phyloP scores from a whole-genome alignment of 2,113 vertebrate species.

The Sciurus niger region DNA sequence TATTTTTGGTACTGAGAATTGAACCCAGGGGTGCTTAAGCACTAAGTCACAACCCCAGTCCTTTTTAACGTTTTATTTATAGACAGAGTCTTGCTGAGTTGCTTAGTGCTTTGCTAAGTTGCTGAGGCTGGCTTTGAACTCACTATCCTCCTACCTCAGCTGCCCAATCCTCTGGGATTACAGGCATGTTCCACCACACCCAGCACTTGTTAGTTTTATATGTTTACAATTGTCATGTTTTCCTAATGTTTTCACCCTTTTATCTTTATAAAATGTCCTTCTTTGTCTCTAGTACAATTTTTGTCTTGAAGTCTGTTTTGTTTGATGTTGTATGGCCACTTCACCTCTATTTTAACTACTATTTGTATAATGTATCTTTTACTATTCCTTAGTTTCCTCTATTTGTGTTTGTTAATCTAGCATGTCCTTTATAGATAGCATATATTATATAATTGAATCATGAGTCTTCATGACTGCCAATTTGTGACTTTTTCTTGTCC shows the following conservation, averaged over 20 bases:
- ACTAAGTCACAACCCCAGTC: too few relatives aligned
- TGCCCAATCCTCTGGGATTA: too few relatives aligned
- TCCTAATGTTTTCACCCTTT: background rate
- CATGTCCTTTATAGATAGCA: background rate
- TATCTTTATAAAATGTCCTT: background rate
- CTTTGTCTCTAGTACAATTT: background rate
- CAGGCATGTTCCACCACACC: too few relatives aligned
- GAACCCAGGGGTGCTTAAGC: too few relatives aligned
- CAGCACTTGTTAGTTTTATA: too few relatives aligned
- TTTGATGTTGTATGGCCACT: background rate
- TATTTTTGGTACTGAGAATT: too few relatives aligned
- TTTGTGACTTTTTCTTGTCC: background rate
- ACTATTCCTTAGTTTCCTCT: background rate
- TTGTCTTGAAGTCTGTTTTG: background rate
- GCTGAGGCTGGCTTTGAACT: too few relatives aligned
- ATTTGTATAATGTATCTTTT: background rate
- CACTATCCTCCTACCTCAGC: too few relatives aligned
- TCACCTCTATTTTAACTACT: background rate
- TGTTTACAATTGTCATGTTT: background rate
- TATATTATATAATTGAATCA: background rate
- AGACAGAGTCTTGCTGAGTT: too few relatives aligned
- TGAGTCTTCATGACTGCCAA: background rate
- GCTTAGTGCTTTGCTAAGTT: too few relatives aligned
- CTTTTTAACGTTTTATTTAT: too few relatives aligned
- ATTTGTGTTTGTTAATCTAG: background rate